Conservation (phyloP, 2,113 vertebrate species). For the Thalassarche chlororhynchos region DNA sequence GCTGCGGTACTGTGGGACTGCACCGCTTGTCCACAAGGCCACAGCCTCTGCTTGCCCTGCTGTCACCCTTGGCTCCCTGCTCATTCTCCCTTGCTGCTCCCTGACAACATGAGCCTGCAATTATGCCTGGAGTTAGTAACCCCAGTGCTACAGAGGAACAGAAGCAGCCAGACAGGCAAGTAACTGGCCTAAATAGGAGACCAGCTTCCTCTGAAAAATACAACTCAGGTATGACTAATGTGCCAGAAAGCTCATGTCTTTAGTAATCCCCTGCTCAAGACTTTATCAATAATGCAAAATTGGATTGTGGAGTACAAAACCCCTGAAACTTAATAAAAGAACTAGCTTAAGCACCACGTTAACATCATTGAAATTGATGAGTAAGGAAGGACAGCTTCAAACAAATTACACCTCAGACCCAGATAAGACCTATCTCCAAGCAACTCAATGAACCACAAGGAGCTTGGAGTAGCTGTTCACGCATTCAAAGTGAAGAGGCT, state of each 20-base stretch:
- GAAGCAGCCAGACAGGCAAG: not conserved
- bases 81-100: not conserved
- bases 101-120: not conserved
- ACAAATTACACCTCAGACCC: conserved; percentile 4
- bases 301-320: conserved; percentile 43
- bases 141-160: not conserved
- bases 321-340: conserved; percentile 39
- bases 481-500: not conserved
- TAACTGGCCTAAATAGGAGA: not conserved
- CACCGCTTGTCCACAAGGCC: not conserved
- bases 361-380: conserved; percentile 29
- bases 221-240: conserved; percentile 37
- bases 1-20: not conserved
- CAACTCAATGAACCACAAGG: not conserved
- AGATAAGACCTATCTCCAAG: not conserved
- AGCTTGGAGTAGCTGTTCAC: not conserved
- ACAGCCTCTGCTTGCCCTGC: not conserved
- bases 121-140: not conserved
- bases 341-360: conserved; percentile 18
- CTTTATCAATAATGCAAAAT: conserved; percentile 56
- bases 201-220: not conserved
- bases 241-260: not conserved
- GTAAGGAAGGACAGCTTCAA: conserved; percentile 3
- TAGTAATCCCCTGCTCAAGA: conserved; percentile 45
- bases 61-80: not conserved